Evolutionary conservation across 2,888 invertebrate species (phyloP), one percentile per base, ranked within the genome.

Genomic region (Trissolcus japonicus): DNA sequence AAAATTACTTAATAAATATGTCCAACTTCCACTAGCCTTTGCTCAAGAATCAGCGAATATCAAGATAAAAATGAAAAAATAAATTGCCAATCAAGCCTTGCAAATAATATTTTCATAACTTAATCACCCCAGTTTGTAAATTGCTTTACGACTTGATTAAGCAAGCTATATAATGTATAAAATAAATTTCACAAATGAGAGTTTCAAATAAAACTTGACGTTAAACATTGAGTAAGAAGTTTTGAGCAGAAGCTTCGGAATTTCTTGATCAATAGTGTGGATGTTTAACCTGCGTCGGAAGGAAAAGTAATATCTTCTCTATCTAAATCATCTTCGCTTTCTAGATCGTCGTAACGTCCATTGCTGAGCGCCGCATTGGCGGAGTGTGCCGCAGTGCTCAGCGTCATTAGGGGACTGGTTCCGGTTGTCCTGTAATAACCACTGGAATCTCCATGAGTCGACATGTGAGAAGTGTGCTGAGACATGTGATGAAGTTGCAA

Each of bases 301-400:
- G 93, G 92, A 89, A 96, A 95, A 89, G 94, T 94, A 82, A 96
- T 96, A 87, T 96, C 95, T 87, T 96, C 96, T 80, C 94, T 91
- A 79, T 95, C 92, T 77, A 97, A 91, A 85, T 97, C 97, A 88
- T 97, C 97, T 87, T 97, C 97, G 85, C 96, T 96, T 89, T 96
- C 96, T 86, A 94, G 93, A 84, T 94, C 94, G 85, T 96, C 96
- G 87, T 94, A 95, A 79, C 93, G 93, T 81, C 93, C 93, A 84
- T 92, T 93, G 80, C 84, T 93, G 74, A 93, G 87, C 29, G 92
- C 92, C 14, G 92, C 89, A 73, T 88, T 89, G 16, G 89, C 86
- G 53, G 89, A 86, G 80, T 89, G 88, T 43, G 90, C 90, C 40
- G 89, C 90, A 11, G 91, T 90, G 87, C 89, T 80, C 89, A 87